Base-by-base conservation (phyloP, 1,140 invertebrate species). In the Marisa cornuarietis region DNA sequence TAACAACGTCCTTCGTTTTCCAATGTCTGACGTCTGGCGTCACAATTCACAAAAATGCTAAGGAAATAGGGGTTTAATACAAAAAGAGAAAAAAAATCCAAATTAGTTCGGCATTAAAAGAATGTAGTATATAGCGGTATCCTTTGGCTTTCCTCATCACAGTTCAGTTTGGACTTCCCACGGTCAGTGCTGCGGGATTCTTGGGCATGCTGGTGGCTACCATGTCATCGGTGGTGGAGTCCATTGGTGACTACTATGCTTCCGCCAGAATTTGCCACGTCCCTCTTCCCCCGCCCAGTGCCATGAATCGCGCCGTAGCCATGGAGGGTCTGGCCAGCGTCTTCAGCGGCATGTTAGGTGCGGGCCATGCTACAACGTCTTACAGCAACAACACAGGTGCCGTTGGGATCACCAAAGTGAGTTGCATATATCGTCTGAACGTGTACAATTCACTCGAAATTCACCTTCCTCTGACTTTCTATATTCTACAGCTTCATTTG, bases 231-330 rank as follows among this genome's bases (percentile, higher is more conserved):
- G 95, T 95, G 0, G 94, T 58, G 54, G 54, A 97, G 90, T 96
- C 95, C 2, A 94, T 97, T 76, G 96, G 96, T 84, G 96, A 97
- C 90, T 97, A 97, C 90, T 95, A 95, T 68, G 96, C 96, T 8
- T 95, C 95, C 8, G 95, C 96, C 0, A 93, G 94, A 88, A 94
- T 96, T 93, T 94, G 95, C 77, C 83, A 83, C n/a, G 96, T 95
- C 1, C 94, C 95, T 0, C 93, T 95, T 0, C 96, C 96, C 0
- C 96, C 96, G 0, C 89, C 95, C 11, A 95, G 96, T 88, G 96
- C 96, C 0, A 95, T 97, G 11, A 90, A 90, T 78, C 80, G 90
- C 65, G 89, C 89, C 82, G 95, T 98, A 49, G 95, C 93, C 20
- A 94, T 95, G 0, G 96, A 97, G 91, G 96, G 96, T 0, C 85